These are phyloP conservation scores for Carcinoscorpius rotundicauda DNA, from an alignment of 1,140 invertebrate species.

Conservation along the genomic window DNA sequence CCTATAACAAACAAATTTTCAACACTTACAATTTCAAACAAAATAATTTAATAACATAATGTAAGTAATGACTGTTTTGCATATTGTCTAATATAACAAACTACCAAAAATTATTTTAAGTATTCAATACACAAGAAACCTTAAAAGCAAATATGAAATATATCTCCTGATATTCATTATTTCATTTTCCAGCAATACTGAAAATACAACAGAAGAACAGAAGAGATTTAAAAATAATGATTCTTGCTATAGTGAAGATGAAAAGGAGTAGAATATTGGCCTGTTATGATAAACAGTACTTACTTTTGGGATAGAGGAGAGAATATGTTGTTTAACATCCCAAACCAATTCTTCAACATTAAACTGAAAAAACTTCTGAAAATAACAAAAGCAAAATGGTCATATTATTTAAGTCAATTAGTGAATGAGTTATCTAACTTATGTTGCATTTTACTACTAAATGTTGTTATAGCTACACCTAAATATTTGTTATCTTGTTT, in stretches of 20 bases:
- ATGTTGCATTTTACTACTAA: too few species aligned
- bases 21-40: too few species aligned
- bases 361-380: conserved; percentile 96
- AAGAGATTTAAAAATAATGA: background rate
- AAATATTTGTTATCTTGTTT: too few species aligned
- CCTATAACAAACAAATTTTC: too few species aligned
- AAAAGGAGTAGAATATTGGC: background rate
- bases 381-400: conserved; percentile 15
- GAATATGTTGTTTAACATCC: conserved; percentile 93
- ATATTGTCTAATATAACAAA: too few species aligned
- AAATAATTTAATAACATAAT: too few species aligned
- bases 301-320: conserved; percentile 90
- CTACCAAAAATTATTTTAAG: too few species aligned
- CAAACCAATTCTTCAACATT: conserved; percentile 88
- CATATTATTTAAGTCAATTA: too few species aligned
- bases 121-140: background rate
- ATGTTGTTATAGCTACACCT: too few species aligned
- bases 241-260: background rate
- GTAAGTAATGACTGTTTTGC: too few species aligned
- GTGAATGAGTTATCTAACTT: too few species aligned
- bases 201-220: background rate
- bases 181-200: background rate
- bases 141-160: background rate
- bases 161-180: background rate
- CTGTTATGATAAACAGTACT: conserved; percentile 8